Percentiles rank a stretch among this genome's conserved stretches.
Conservation (phyloP, 2,113 vertebrate genomes). For the Alligator sinensis region DNA sequence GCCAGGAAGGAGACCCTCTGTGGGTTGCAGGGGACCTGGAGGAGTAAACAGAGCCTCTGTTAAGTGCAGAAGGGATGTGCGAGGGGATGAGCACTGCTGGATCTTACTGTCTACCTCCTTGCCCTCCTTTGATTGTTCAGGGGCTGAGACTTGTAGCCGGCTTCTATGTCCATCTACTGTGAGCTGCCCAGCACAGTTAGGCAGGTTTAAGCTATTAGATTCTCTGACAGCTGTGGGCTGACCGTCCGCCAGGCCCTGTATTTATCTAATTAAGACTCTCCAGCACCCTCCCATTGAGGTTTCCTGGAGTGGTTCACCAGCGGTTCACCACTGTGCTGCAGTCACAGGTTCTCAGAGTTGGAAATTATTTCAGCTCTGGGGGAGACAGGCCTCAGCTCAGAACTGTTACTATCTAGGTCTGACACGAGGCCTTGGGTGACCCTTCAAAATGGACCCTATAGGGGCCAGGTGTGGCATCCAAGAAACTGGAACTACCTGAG, state of each 20-base stretch:
- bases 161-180: no score
- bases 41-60: neutral
- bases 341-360: neutral
- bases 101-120: neutral
- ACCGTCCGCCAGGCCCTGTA: constrained; percentile 53
- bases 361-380: neutral
- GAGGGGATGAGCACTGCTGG: neutral
- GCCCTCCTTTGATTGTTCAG: neutral
- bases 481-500: constrained; percentile 13
- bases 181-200: neutral
- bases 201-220: constrained; percentile 43
- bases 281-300: constrained; percentile 69
- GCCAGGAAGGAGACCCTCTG: neutral
- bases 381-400: neutral
- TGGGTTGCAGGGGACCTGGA: neutral
- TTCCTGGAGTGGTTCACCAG: constrained; percentile 74
- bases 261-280: constrained; percentile 76
- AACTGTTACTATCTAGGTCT: neutral
- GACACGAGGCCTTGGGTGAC: no score
- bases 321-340: neutral
- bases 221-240: constrained; percentile 60
- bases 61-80: neutral
- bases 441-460: neutral
- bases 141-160: neutral
- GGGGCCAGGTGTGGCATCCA: neutral